Evolutionary conservation across 1,140 invertebrate genomes (phyloP), one percentile per base, ranked within the genome.

Genomic region (Drepana arcuata): DNA sequence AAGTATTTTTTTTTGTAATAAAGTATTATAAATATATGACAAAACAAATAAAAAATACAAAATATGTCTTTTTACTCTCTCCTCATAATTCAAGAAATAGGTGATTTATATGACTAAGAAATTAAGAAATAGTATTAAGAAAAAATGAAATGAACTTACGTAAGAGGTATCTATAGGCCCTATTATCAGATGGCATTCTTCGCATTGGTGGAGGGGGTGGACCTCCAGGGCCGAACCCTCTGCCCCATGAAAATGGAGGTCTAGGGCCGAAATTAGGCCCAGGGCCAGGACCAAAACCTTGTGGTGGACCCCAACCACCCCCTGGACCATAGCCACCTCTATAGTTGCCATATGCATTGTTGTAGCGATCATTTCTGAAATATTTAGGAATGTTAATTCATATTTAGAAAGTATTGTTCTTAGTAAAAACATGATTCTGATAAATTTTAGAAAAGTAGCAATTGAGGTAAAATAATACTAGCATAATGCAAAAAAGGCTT

Each of bases 321-420:
- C 50, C 43, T 27, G 50, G 61, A 9, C 60, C 64, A 44, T 70
- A 70, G 9, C 69, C 69, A 10, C 69, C 69, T 13, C 43, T 49
- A 24, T 73, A 73, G 34, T 60, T 41, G n/a, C 69, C 66, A 58
- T 60, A 73, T 4, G 66, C 69, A 52, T 70, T 63, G 24, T 55
- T 61, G 13, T 70, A 73, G 5, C 51, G 59, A 11, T 56, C 31
- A 42, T 65, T 57, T 14, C 48, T 60, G 27, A 23, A 43, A 46
- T 27, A 25, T 25, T 6, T n/a, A 26, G 24, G 2, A 26, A 9
- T n/a, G n/a, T n/a, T n/a, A n/a, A n/a, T n/a, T n/a, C n/a, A n/a
- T n/a, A n/a, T n/a, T n/a, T n/a, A n/a, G n/a, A n/a, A n/a, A n/a
- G n/a, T n/a, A n/a, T n/a, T n/a, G n/a, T n/a, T n/a, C n/a, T n/a